A percentile compares a stretch with the other conserved stretches of the same genome.
Conservation (phyloP, 2,113 vertebrate species). For the Echinops telfairi region DNA sequence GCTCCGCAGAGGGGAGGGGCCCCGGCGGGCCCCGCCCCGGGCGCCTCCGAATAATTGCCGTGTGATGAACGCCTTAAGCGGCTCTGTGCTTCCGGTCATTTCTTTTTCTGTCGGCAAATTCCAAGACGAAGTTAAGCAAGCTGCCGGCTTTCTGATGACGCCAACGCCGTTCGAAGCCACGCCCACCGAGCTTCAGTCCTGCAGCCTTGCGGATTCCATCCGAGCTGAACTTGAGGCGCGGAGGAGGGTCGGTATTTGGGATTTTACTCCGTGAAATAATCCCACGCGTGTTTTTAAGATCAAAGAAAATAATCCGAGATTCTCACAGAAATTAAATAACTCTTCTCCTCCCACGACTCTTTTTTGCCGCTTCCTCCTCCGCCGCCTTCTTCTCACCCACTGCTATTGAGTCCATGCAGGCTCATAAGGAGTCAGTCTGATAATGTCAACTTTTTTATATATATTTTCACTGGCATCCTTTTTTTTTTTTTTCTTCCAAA, state of each 20-base stretch:
- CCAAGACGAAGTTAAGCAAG: background rate
- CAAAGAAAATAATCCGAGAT: no score
- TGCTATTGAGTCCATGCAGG: no score
- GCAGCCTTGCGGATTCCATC: background rate
- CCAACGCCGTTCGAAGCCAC: background rate
- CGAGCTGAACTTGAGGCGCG: background rate
- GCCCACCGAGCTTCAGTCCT: slow-evolving; percentile 20
- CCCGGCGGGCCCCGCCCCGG: background rate
- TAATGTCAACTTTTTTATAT: no score
- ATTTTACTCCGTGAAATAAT: slow-evolving; percentile 24
- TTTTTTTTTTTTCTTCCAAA: background rate
- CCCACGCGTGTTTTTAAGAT: background rate
- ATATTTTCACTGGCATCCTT: no score
- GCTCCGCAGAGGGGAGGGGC: background rate
- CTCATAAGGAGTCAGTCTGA: no score
- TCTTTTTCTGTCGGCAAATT: background rate
- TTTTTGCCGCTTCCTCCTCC: background rate
- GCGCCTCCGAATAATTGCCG: background rate
- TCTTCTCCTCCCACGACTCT: background rate
- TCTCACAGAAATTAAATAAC: slow-evolving; percentile 12
- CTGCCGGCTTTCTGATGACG: background rate
- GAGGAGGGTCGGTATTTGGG: background rate
- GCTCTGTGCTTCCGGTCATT: background rate
- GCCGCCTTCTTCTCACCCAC: no score
- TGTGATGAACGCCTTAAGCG: rapidly evolving